These are phyloP conservation scores for Tillus elongatus DNA, from an alignment of 2,888 invertebrate species.

Conservation along the genomic window DNA sequence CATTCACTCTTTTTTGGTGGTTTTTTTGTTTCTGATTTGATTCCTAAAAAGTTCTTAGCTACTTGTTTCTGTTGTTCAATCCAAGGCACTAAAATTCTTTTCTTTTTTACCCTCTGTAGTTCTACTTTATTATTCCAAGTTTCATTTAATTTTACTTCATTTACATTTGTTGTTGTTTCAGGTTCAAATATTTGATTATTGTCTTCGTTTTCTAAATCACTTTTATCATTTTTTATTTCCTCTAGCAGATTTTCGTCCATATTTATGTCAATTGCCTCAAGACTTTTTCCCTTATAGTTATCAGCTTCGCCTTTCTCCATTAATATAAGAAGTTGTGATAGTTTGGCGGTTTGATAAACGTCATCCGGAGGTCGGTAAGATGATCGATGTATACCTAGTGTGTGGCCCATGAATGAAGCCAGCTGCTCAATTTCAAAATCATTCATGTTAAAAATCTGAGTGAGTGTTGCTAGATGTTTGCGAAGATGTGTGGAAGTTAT, in stretches of 20 bases:
- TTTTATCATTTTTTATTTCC: too few species aligned
- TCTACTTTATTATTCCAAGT: too few species aligned
- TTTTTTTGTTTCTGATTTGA: not conserved
- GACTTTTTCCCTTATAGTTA: slow-evolving; percentile 10
- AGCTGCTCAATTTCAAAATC: slow-evolving; percentile 13
- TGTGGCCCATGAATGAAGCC: slow-evolving; percentile 15
- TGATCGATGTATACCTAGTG: slow-evolving; percentile 10
- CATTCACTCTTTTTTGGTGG: too few species aligned
- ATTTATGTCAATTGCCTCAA: slow-evolving; percentile 3
- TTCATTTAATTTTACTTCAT: too few species aligned
- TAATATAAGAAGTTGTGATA: slow-evolving; percentile 12
- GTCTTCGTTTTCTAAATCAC: not conserved
- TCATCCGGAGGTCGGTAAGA: slow-evolving; percentile 12
- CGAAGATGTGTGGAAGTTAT: slow-evolving; percentile 10
- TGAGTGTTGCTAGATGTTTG: slow-evolving; percentile 13
- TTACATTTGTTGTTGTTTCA: not conserved
- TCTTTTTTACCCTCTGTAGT: too few species aligned
- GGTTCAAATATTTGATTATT: not conserved
- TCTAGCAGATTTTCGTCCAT: slow-evolving; percentile 8
- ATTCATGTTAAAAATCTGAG: slow-evolving; percentile 13
- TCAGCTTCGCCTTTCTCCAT: slow-evolving; percentile 10
- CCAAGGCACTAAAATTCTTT: slow-evolving; percentile 1
- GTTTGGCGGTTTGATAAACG: too few species aligned
- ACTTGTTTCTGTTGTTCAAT: not conserved
- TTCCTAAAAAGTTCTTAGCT: not conserved